These are phyloP conservation scores for Pedetes capensis DNA, from an alignment of 2,113 vertebrate species.

Conservation along the genomic window DNA sequence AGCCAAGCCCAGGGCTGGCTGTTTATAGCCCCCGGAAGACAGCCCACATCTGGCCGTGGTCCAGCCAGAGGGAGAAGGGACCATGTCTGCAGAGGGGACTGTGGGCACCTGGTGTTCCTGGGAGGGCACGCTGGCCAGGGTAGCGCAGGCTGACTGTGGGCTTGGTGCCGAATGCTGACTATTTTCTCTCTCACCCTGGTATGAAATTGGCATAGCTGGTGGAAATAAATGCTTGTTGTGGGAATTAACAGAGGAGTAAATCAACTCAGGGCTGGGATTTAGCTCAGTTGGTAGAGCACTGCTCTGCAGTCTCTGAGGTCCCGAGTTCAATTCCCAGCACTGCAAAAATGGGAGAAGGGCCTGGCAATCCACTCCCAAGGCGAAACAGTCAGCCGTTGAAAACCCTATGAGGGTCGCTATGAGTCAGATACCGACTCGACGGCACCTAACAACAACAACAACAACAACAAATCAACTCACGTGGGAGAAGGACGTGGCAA, in stretches of 20 bases:
- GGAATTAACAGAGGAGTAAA: not conserved
- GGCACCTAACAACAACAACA: too few relatives aligned
- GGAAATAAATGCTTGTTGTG: not conserved
- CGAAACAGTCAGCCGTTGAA: too few relatives aligned
- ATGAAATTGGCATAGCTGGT: not conserved
- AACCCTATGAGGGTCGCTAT: too few relatives aligned
- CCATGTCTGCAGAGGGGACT: not conserved
- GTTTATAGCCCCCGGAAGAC: not conserved
- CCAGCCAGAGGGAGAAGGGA: not conserved
- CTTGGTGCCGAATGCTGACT: not conserved
- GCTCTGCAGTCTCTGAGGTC: too few relatives aligned
- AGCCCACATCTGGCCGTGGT: not conserved
- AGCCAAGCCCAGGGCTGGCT: fast-evolving
- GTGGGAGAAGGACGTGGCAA: too few relatives aligned
- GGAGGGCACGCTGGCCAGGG: fast-evolving
- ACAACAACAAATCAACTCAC: too few relatives aligned
- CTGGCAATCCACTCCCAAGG: too few relatives aligned
- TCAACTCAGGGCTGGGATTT: too few relatives aligned
- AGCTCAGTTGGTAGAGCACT: too few relatives aligned
- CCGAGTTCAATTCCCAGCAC: too few relatives aligned
- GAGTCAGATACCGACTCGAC: too few relatives aligned
- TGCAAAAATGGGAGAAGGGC: too few relatives aligned
- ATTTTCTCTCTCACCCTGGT: not conserved
- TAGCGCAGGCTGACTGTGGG: fast-evolving
- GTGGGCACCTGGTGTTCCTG: fast-evolving